phyloP scores from a whole-genome alignment of 2,888 invertebrate species.

The Euplexia lucipara region DNA sequence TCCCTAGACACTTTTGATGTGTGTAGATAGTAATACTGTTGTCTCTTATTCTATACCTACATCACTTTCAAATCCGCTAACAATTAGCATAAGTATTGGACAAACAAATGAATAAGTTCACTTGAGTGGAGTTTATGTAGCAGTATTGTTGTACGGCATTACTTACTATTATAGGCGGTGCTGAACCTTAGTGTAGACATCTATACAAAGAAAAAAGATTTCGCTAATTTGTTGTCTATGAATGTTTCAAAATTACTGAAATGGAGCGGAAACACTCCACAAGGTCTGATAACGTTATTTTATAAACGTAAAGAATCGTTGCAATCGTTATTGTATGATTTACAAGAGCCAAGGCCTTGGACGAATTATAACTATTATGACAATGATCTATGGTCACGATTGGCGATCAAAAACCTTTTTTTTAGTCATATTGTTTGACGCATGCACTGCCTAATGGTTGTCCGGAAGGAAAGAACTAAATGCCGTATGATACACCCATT shows the following conservation, averaged over 20 bases:
- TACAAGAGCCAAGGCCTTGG: slow-evolving; percentile 66
- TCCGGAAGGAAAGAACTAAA: slow-evolving; percentile 8
- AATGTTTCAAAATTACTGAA: slow-evolving; percentile 75
- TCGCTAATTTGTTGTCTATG: slow-evolving; percentile 66
- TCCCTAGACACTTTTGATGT: not conserved
- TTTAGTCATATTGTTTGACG: not conserved
- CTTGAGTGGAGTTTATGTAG: not conserved
- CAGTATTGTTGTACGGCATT: not conserved
- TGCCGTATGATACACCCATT: not conserved
- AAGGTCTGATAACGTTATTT: slow-evolving; percentile 71
- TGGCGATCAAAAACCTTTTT: slow-evolving; percentile 7
- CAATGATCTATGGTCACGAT: slow-evolving; percentile 42
- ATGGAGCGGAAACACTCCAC: slow-evolving; percentile 78
- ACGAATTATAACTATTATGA: slow-evolving; percentile 70
- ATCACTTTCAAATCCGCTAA: not conserved
- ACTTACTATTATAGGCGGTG: not conserved
- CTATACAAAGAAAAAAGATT: slow-evolving; percentile 64
- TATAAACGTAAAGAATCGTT: slow-evolving; percentile 53
- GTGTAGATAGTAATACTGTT: not conserved
- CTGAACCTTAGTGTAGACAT: not conserved
- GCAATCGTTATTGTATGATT: slow-evolving; percentile 58
- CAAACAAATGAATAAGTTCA: not conserved
- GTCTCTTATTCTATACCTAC: no score
- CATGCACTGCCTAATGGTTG: not conserved
- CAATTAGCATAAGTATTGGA: not conserved